Conservation (phyloP, 2,113 vertebrate species). For the Hystrix brachyura region DNA sequence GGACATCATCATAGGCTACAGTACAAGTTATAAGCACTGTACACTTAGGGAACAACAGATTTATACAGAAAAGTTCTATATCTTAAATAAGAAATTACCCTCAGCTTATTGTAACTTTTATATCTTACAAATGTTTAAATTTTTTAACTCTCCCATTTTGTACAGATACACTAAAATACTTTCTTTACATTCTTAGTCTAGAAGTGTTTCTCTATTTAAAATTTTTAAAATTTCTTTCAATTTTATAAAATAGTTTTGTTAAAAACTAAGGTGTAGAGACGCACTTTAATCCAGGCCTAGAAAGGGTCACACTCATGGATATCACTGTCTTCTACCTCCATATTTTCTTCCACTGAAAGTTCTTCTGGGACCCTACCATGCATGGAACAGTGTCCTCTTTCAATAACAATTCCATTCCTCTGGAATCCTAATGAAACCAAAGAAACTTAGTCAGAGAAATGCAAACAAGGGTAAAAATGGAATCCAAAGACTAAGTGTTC, state of each 20-base stretch:
- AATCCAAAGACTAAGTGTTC: neutral
- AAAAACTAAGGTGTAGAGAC: neutral
- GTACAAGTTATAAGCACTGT: neutral
- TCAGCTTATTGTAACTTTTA: neutral
- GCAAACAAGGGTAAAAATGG: neutral
- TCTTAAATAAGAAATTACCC: neutral
- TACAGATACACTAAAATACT: neutral
- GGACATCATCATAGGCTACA: no score
- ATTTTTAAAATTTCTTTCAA: neutral
- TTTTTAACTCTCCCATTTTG: neutral
- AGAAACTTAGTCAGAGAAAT: neutral
- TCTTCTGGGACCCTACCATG: neutral
- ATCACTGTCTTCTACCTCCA: neutral
- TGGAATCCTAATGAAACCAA: neutral
- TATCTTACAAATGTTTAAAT: neutral
- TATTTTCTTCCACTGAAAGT: neutral
- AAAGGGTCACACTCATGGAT: fast-evolving
- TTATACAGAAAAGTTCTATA: no score
- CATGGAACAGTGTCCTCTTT: neutral
- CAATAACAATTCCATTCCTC: neutral
- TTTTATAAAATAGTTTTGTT: neutral
- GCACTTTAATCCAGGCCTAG: neutral
- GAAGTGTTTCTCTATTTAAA: neutral
- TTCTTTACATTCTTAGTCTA: neutral
- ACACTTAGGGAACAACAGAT: neutral